A percentile compares a stretch with the other conserved stretches of the same genome.
phyloP scores from a whole-genome alignment of 2,888 invertebrate genomes.

The Chirona hameri region DNA sequence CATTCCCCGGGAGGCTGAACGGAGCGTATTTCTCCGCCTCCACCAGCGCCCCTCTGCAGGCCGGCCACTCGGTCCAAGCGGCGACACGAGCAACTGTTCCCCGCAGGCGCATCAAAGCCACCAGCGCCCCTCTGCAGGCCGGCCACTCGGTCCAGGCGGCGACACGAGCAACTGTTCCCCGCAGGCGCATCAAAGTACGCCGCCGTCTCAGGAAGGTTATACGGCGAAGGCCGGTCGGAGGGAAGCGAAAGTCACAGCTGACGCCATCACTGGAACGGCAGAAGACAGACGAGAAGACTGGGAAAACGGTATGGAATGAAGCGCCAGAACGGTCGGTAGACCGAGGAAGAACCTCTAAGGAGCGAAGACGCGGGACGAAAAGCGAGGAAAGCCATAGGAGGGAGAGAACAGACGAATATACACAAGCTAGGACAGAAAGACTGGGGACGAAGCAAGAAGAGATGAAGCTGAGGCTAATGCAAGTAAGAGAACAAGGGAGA shows the following conservation, averaged over 20 bases:
- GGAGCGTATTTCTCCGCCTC: background rate
- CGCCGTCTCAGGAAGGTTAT: background rate
- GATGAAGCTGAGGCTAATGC: too few species aligned
- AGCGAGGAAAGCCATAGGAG: background rate
- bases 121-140: background rate
- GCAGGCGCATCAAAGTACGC: background rate
- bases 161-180: background rate
- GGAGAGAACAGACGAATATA: background rate
- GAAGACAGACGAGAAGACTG: background rate
- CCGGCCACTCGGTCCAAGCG: background rate
- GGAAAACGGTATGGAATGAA: too few species aligned
- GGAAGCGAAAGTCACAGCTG: background rate
- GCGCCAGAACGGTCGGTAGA: background rate
- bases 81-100: background rate
- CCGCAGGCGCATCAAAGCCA: too few species aligned
- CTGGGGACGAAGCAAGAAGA: background rate
- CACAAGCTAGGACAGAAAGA: background rate
- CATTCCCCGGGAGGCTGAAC: too few species aligned
- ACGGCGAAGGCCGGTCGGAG: background rate
- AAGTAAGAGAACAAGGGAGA: too few species aligned
- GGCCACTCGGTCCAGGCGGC: background rate
- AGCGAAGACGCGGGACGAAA: background rate
- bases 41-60: background rate
- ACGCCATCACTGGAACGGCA: too few species aligned
- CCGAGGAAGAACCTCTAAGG: background rate